A percentile compares a stretch with the other conserved stretches of the same genome.
Conservation (phyloP, 1,140 invertebrate species). For the Bombus sibiricus region DNA sequence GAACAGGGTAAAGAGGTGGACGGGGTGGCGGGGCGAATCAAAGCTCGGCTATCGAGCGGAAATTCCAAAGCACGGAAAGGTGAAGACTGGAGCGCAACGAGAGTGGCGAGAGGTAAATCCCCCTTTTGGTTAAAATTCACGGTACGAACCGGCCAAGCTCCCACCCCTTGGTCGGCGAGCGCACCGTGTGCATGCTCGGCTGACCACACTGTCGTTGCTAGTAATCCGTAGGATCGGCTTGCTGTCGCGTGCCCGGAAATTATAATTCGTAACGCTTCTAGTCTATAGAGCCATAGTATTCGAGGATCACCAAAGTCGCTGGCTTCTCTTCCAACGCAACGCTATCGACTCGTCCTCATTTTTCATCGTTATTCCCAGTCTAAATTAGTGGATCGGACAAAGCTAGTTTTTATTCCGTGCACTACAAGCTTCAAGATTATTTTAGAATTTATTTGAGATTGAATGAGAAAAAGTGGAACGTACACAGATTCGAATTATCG, state of each 20-base stretch:
- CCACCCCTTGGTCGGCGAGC: background rate
- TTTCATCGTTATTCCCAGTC: background rate
- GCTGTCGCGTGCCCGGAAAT: slow-evolving; percentile 56
- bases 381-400: background rate
- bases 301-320: slow-evolving; percentile 15
- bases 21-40: background rate
- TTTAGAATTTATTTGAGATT: background rate
- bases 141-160: slow-evolving; percentile 41
- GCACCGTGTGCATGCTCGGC: slow-evolving; percentile 51
- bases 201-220: slow-evolving; percentile 54
- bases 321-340: background rate
- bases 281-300: slow-evolving; percentile 31
- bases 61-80: slow-evolving; percentile 35
- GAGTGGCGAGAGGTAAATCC: slow-evolving; percentile 49
- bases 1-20: background rate
- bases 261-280: slow-evolving; percentile 48
- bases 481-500: background rate
- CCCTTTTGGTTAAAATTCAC: slow-evolving; percentile 55
- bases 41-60: slow-evolving; percentile 44
- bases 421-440: background rate
- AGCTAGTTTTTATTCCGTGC: background rate
- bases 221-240: slow-evolving; percentile 56
- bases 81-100: slow-evolving; percentile 36
- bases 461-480: background rate
- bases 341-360: background rate